Conservation (phyloP, 2,888 invertebrate genomes). For the Deilephila elpenor region DNA sequence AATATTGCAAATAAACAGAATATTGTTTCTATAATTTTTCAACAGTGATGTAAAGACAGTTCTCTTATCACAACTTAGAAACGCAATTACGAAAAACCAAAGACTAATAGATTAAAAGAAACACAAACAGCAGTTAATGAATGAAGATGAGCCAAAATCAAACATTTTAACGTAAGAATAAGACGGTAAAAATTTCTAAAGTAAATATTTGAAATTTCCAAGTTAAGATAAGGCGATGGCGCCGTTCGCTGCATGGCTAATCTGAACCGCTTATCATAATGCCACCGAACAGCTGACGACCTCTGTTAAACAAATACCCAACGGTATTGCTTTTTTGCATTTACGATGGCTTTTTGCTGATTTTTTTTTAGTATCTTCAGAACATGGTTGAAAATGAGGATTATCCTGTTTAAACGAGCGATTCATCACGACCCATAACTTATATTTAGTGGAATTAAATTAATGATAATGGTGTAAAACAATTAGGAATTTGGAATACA, state of each 20-base stretch:
- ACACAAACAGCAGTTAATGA: neutral
- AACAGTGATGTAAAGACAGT: no score
- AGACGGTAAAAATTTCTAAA: neutral
- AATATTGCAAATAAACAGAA: no score
- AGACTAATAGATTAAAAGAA: neutral
- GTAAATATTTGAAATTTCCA: constrained; percentile 28
- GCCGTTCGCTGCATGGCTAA: constrained; percentile 17
- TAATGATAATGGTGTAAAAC: no score
- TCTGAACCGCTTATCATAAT: constrained; percentile 27
- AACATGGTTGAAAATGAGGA: no score
- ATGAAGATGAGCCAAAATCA: constrained; percentile 8
- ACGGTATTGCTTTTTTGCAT: neutral
- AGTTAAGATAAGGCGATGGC: constrained; percentile 1
- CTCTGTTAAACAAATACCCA: constrained; percentile 4
- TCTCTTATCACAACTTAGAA: no score
- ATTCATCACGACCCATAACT: no score
- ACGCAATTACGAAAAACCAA: no score
- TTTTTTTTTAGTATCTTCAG: no score
- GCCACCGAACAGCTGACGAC: constrained; percentile 23
- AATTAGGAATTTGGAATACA: no score
- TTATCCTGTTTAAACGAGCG: no score
- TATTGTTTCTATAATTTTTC: no score
- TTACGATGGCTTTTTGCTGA: neutral
- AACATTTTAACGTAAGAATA: neutral
- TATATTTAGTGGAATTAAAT: no score